Base-by-base conservation (phyloP, 1,140 invertebrate species). In the Panonychus citri region DNA sequence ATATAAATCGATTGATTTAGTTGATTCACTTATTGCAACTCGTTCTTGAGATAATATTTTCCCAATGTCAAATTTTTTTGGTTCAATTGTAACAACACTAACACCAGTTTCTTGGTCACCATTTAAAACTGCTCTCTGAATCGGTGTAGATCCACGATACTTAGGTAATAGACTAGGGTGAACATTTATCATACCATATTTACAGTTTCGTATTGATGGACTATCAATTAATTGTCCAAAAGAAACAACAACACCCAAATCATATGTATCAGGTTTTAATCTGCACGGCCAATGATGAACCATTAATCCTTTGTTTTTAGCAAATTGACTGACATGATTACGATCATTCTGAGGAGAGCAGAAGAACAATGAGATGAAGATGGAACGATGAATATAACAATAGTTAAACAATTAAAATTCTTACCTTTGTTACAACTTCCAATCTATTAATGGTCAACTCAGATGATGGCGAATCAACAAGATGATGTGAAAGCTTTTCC, bases 91-190 rank as follows among this genome's bases (percentile, higher is more conserved):
- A 80, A 94, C 91, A 30, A 95, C 77, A 3, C 84, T 81, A 28
- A 95, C 73, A 39, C 91, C 91, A 25, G 86, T 87, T 54, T 74
- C 69, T 26, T 66, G 62, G 66, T 97, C 89, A 27, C 83, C 85
- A 72, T 82, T 79, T 55, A 84, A 75, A 54, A 91, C 71, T n/a
- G 84, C 76, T 70, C 87, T 76, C 59, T 81, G 74, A 49, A 93
- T 80, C 3, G 88, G 88, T 13, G 85, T 79, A 46, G 89, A 85
- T 34, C 91, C 91, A 68, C 90, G 73, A 85, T 87, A 96, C 59
- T 82, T 73, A 27, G 91, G 91, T 61, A 97, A 67, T 34, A 96
- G 66, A 70, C 86, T 91, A 13, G 79, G 83, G 71, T 96, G 91
- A 1, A 94, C 78, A 74, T 90, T 90, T 40, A 89, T 70, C 72